Evolutionary conservation across 2,113 vertebrate genomes (phyloP).

Genomic region (Crocuta crocuta): DNA sequence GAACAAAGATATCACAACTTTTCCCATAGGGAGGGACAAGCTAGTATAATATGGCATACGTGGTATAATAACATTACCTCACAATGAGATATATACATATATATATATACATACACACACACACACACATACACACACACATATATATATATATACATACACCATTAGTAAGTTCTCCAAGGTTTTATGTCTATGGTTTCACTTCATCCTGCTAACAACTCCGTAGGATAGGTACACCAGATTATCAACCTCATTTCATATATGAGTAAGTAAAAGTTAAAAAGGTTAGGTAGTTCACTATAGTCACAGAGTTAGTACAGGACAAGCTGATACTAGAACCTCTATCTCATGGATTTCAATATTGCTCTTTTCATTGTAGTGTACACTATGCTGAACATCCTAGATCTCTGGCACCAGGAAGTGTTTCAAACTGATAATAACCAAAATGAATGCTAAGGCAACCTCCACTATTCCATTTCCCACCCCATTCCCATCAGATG

Average conservation of each 20-base stretch:
- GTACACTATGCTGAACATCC: not conserved
- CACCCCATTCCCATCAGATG: not conserved
- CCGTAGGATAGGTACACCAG: not conserved
- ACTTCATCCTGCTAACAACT: not conserved
- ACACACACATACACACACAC: no score
- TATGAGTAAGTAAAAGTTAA: not conserved
- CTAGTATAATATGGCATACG: not conserved
- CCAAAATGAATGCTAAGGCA: not conserved
- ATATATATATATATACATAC: not conserved
- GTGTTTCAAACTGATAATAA: not conserved
- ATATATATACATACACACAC: no score
- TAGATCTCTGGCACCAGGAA: not conserved
- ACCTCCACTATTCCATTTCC: not conserved
- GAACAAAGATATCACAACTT: not conserved
- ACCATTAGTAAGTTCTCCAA: not conserved
- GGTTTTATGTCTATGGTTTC: not conserved
- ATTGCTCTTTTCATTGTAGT: not conserved
- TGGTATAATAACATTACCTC: not conserved
- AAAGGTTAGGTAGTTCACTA: not conserved
- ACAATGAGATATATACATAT: not conserved
- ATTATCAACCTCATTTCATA: not conserved
- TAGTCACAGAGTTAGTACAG: not conserved
- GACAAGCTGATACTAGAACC: not conserved
- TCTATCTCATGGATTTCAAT: not conserved
- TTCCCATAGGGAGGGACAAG: not conserved